Conservation (phyloP, 2,113 vertebrate genomes). For the Scalopus aquaticus region DNA sequence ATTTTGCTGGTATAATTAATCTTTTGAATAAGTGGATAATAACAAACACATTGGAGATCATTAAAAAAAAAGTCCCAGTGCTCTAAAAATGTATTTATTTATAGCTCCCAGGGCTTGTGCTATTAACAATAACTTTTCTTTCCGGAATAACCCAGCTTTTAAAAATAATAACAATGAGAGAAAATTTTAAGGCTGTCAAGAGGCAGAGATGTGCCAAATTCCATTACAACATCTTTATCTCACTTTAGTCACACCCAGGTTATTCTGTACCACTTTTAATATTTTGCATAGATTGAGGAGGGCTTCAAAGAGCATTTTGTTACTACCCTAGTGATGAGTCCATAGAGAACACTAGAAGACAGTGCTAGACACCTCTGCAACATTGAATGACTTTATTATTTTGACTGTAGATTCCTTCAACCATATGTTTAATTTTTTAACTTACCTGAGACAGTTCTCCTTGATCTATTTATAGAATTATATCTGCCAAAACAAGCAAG, state of each 20-base stretch:
- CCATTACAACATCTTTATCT: not conserved
- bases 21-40: constrained; percentile 49
- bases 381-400: not conserved
- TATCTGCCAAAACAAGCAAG: not conserved
- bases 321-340: not conserved
- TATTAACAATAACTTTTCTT: not conserved
- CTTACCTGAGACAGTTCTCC: not conserved
- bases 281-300: not conserved
- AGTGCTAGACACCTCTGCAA: not conserved
- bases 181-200: not conserved
- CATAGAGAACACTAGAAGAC: not conserved
- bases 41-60: not conserved
- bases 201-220: not conserved
- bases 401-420: not conserved
- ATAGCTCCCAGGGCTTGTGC: constrained; percentile 4
- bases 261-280: not conserved
- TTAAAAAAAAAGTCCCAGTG: not conserved
- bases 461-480: not conserved
- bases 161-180: not conserved
- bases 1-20: constrained; percentile 18
- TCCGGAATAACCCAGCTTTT: not conserved
- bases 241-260: not conserved
- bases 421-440: not conserved
- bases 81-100: constrained; percentile 45
- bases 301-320: not conserved